These are phyloP conservation scores for Congeria kusceri DNA, from an alignment of 2,888 invertebrate species.

Conservation along the genomic window DNA sequence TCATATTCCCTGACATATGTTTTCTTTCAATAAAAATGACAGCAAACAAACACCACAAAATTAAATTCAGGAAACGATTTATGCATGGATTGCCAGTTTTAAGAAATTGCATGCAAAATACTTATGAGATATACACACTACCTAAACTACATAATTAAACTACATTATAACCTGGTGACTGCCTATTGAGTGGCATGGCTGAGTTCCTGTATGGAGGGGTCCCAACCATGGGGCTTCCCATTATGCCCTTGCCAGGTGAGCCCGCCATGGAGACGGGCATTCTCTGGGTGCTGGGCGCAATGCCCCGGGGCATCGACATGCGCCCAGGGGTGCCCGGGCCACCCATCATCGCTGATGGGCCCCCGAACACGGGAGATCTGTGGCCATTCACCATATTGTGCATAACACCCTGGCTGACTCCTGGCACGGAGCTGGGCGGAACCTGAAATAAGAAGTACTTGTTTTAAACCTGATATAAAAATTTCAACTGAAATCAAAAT, in stretches of 20 bases:
- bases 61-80: no score
- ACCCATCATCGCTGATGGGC: not conserved
- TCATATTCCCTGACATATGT: no score
- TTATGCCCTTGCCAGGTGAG: conserved; percentile 31
- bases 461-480: no score
- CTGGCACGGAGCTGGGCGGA: conserved; percentile 17
- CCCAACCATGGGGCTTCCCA: conserved; percentile 39
- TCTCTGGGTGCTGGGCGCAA: conserved; percentile 6
- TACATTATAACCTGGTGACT: conserved; percentile 56
- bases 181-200: conserved; percentile 54
- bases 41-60: no score
- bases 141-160: no score
- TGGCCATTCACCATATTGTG: conserved; percentile 57
- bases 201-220: conserved; percentile 56
- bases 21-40: no score
- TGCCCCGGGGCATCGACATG: not conserved
- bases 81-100: no score
- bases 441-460: conserved; percentile 19
- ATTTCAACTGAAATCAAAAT: no score
- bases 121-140: no score
- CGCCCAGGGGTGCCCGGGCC: conserved; percentile 6
- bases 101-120: no score
- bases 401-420: conserved; percentile 23
- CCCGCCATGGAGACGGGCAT: conserved; percentile 12
- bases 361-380: conserved; percentile 51